Percentiles rank a stretch among this genome's conserved stretches.
Conservation (phyloP, 2,888 invertebrate genomes). For the Chymomyza fuscimana region DNA sequence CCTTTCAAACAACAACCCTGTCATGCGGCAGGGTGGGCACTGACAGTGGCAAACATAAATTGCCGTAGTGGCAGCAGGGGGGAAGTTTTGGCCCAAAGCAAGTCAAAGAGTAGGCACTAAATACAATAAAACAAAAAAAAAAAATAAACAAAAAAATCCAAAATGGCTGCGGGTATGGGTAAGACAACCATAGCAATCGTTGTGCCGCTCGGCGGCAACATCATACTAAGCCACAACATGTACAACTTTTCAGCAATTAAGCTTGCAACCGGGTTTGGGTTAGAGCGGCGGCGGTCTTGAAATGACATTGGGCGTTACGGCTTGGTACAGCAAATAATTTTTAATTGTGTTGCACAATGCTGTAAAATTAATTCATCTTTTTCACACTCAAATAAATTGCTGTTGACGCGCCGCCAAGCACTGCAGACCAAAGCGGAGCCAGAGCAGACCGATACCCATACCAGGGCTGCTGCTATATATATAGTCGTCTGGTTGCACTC, state of each 20-base stretch:
- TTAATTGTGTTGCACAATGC: slow-evolving; percentile 76
- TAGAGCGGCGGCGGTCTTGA: slow-evolving; percentile 34
- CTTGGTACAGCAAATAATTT: slow-evolving; percentile 65
- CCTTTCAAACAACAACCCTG: no score
- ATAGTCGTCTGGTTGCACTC: slow-evolving; percentile 7
- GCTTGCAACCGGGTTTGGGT: slow-evolving; percentile 46
- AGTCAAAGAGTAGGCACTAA: not conserved
- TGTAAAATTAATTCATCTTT: slow-evolving; percentile 75
- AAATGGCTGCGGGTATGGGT: not conserved
- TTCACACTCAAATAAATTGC: slow-evolving; percentile 75
- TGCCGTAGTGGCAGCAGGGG: slow-evolving; percentile 59
- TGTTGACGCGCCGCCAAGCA: slow-evolving; percentile 67
- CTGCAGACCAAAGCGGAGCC: slow-evolving; percentile 28
- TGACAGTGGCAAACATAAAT: slow-evolving; percentile 67
- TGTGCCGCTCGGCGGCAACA: slow-evolving; percentile 44
- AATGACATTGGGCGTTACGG: slow-evolving; percentile 21
- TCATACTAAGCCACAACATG: slow-evolving; percentile 66
- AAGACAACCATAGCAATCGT: slow-evolving; percentile 30
- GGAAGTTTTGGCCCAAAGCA: not conserved
- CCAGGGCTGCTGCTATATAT: slow-evolving; percentile 5
- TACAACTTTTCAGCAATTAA: slow-evolving; percentile 72
- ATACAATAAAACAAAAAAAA: not conserved
- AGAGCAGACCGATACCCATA: not conserved
- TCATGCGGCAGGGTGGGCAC: slow-evolving; percentile 2
- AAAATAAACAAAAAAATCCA: not conserved